These are phyloP conservation scores for Matsumyia berberina DNA, from an alignment of 2,888 invertebrate genomes.

Conservation along the genomic window DNA sequence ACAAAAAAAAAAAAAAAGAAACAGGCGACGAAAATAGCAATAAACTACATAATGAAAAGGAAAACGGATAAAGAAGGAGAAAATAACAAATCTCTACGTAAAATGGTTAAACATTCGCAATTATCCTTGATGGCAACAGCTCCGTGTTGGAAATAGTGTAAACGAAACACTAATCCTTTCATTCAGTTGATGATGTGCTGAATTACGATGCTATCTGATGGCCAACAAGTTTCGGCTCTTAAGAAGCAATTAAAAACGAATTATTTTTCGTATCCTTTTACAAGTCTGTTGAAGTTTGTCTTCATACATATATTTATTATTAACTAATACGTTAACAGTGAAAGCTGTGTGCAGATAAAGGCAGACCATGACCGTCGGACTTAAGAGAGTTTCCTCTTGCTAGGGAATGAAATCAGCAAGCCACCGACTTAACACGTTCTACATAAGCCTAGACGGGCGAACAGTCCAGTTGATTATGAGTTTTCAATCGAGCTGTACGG, in stretches of 20 bases:
- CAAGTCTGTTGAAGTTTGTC: neutral
- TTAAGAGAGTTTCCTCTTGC: too few species aligned
- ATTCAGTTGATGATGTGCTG: slow-evolving; percentile 63
- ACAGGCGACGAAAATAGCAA: slow-evolving; percentile 54
- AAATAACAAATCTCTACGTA: slow-evolving; percentile 63
- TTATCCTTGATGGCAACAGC: slow-evolving; percentile 58
- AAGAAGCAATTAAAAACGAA: slow-evolving; percentile 49
- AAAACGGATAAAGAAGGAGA: slow-evolving; percentile 26
- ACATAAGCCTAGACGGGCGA: too few species aligned
- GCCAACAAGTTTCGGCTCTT: slow-evolving; percentile 52
- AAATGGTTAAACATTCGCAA: slow-evolving; percentile 68
- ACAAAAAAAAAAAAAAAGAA: slow-evolving; percentile 12
- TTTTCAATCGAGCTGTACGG: too few species aligned
- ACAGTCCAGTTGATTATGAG: too few species aligned
- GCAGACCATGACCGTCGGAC: neutral
- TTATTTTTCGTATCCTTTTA: slow-evolving; percentile 18
- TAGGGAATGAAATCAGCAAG: too few species aligned
- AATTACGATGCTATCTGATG: slow-evolving; percentile 54
- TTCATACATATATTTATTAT: neutral
- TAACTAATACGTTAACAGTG: neutral
- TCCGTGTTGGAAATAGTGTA: slow-evolving; percentile 16
- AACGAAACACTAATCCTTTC: slow-evolving; percentile 68
- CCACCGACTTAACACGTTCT: too few species aligned
- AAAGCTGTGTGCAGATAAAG: neutral
- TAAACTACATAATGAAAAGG: slow-evolving; percentile 68